These are phyloP conservation scores for Dendronephthya gigantea DNA, from an alignment of 64 coral and sea anemone genomes.

Conservation along the genomic window DNA sequence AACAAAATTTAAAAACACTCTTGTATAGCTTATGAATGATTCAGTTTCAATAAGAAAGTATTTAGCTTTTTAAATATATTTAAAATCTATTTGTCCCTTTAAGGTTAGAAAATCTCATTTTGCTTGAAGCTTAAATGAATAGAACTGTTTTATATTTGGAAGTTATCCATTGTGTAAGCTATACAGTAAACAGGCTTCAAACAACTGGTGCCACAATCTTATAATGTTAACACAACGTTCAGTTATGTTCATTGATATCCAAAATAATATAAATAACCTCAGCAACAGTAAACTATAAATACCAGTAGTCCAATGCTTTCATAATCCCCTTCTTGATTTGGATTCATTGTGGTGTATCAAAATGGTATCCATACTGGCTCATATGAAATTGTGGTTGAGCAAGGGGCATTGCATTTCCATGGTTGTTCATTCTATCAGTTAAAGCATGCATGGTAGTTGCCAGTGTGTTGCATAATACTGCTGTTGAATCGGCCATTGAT, in stretches of 20 bases:
- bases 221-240: not conserved
- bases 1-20: too few species aligned
- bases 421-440: not conserved
- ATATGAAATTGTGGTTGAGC: not conserved
- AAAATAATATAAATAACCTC: not conserved
- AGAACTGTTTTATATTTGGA: too few species aligned
- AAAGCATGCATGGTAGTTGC: slow-evolving; percentile 27
- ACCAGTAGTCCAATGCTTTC: not conserved
- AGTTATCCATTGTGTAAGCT: too few species aligned
- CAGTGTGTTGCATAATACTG: slow-evolving; percentile 37
- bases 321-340: not conserved
- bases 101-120: too few species aligned
- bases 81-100: too few species aligned
- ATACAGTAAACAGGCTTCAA: too few species aligned
- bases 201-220: not conserved
- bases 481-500: slow-evolving; percentile 50
- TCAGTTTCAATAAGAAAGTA: too few species aligned
- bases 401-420: not conserved
- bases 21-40: too few species aligned
- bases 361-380: not conserved
- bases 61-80: too few species aligned
- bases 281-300: not conserved
- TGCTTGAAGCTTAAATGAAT: too few species aligned
- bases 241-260: too few species aligned
- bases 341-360: not conserved